phyloP scores from a whole-genome alignment of 2,888 invertebrate species.

The Carabus problematicus region DNA sequence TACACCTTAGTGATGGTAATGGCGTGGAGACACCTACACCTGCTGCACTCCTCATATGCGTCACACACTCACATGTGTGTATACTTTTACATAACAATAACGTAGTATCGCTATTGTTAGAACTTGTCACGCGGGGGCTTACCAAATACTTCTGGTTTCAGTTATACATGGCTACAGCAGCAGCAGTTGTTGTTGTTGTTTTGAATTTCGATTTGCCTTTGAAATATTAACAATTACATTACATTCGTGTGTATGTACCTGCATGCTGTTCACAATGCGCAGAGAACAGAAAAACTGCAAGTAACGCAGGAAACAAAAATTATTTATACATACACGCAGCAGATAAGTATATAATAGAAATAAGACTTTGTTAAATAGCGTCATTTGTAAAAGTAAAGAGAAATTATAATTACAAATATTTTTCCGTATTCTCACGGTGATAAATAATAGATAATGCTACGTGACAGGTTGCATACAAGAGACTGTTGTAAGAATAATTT shows the following conservation, averaged over 20 bases:
- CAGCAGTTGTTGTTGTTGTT: too few species aligned
- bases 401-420: conserved; percentile 38
- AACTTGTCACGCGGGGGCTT: conserved; percentile 26
- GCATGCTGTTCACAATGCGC: too few species aligned
- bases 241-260: too few species aligned
- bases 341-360: too few species aligned
- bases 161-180: conserved; percentile 3
- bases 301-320: too few species aligned
- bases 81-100: conserved; percentile 37
- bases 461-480: conserved; percentile 37
- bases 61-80: conserved; percentile 9
- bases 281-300: too few species aligned
- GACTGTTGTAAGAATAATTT: conserved; percentile 29
- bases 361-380: conserved; percentile 9
- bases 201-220: too few species aligned
- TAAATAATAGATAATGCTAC: conserved; percentile 36
- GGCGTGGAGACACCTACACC: conserved; percentile 42
- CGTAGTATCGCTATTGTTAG: conserved; percentile 21
- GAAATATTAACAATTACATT: too few species aligned
- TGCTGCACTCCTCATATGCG: conserved; percentile 34
- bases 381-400: conserved; percentile 36
- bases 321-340: too few species aligned
- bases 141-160: conserved; percentile 34
- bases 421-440: conserved; percentile 34
- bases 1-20: conserved; percentile 36